Evolutionary conservation across 2,113 vertebrate species (phyloP).

Genomic region (Corydoras sp.): DNA sequence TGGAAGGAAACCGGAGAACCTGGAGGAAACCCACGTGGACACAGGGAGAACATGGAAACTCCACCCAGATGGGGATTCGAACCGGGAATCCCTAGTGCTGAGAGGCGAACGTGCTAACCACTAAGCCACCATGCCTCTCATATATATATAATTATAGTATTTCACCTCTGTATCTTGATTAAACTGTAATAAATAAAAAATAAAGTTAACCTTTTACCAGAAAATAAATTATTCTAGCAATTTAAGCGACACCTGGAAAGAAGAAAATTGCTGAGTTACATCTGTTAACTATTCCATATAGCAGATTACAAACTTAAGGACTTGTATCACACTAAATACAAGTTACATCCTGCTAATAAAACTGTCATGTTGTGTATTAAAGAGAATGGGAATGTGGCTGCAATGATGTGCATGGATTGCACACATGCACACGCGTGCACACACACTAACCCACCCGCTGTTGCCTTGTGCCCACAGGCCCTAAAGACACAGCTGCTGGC

Average conservation of each 20-base stretch:
- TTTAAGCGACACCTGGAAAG: slow-evolving; percentile 15
- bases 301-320: slow-evolving; percentile 20
- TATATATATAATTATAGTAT: no score
- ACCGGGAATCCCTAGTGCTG: no score
- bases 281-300: slow-evolving; percentile 11
- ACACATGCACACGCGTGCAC: slow-evolving; percentile 17
- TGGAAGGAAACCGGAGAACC: no score
- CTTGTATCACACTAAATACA: slow-evolving; percentile 15
- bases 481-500: slow-evolving; percentile 44
- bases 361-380: slow-evolving; percentile 25
- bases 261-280: slow-evolving; percentile 18
- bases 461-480: slow-evolving; percentile 37
- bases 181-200: no score
- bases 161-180: no score
- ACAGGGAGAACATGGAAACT: no score
- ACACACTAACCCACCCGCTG: slow-evolving; percentile 24
- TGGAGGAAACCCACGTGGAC: no score
- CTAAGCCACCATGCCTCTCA: no score
- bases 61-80: no score
- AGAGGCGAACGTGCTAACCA: no score
- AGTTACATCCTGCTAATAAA: slow-evolving; percentile 16
- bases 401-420: slow-evolving; percentile 26
- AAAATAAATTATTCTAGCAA: no score
- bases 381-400: slow-evolving; percentile 19
- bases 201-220: no score